phyloP scores from a whole-genome alignment of 2,113 vertebrate genomes.

The Sigmodon hispidus region DNA sequence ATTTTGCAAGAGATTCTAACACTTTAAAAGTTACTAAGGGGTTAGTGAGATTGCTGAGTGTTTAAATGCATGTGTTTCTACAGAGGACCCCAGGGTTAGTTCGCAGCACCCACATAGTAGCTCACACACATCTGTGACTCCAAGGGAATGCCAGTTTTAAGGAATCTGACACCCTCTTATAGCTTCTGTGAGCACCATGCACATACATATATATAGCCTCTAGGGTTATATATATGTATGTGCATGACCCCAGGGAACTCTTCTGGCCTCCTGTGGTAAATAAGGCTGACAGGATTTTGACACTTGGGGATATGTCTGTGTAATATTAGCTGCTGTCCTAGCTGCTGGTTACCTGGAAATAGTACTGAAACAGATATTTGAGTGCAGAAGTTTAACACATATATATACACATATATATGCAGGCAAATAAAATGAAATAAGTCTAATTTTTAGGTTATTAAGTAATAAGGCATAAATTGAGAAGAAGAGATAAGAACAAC shows the following conservation, averaged over 20 bases:
- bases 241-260: not conserved
- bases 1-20: not conserved
- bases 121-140: not conserved
- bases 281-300: not conserved
- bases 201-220: no score
- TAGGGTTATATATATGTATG: no score
- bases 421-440: not conserved
- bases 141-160: not conserved
- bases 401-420: not conserved
- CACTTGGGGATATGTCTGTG: not conserved
- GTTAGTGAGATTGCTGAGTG: not conserved
- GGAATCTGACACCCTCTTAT: not conserved
- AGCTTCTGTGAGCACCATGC: not conserved
- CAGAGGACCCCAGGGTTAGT: not conserved
- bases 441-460: not conserved
- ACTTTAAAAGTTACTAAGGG: constrained; percentile 7
- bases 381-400: not conserved
- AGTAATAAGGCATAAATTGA: not conserved
- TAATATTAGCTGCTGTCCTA: not conserved
- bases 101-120: not conserved
- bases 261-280: not conserved
- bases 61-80: not conserved
- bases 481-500: not conserved
- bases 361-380: not conserved
- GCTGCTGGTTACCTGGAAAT: not conserved